These are phyloP conservation scores for Ochropacha duplaris DNA, from an alignment of 2,888 invertebrate species.

Conservation along the genomic window DNA sequence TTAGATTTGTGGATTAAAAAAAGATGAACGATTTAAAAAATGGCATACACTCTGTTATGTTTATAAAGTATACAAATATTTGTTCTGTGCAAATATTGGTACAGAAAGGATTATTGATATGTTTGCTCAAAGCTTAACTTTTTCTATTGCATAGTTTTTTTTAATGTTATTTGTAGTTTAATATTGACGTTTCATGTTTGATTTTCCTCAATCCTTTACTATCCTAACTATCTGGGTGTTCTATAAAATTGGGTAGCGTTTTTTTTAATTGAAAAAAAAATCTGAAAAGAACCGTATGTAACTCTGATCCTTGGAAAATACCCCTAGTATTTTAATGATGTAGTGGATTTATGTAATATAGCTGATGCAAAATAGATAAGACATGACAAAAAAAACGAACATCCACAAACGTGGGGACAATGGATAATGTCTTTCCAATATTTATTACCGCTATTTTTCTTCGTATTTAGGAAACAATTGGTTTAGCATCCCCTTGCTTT, in stretches of 20 bases:
- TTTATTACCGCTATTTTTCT: constrained; percentile 56
- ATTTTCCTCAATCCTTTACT: too few relatives aligned
- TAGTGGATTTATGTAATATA: too few relatives aligned
- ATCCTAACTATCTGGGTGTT: too few relatives aligned
- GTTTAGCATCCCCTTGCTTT: constrained; percentile 45
- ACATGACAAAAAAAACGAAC: constrained; percentile 13
- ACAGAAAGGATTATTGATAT: not conserved
- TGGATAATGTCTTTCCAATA: constrained; percentile 44
- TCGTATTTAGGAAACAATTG: constrained; percentile 42
- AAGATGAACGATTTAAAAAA: not conserved
- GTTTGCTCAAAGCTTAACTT: not conserved
- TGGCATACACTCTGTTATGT: not conserved
- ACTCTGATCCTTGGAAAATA: too few relatives aligned
- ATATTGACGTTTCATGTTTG: too few relatives aligned
- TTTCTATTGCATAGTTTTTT: not conserved
- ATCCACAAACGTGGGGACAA: constrained; percentile 17
- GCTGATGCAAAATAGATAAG: too few relatives aligned
- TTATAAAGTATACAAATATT: not conserved
- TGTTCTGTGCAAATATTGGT: not conserved
- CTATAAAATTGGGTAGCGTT: too few relatives aligned
- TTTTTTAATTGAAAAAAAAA: too few relatives aligned
- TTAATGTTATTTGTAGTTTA: not conserved
- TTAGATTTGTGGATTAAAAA: not conserved
- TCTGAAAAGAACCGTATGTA: too few relatives aligned
- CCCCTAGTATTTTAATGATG: too few relatives aligned